A percentile compares a stretch with the other conserved stretches of the same genome.
These are phyloP conservation scores for Heliconius eleuchia DNA, from an alignment of 1,140 invertebrate genomes.

Conservation along the genomic window DNA sequence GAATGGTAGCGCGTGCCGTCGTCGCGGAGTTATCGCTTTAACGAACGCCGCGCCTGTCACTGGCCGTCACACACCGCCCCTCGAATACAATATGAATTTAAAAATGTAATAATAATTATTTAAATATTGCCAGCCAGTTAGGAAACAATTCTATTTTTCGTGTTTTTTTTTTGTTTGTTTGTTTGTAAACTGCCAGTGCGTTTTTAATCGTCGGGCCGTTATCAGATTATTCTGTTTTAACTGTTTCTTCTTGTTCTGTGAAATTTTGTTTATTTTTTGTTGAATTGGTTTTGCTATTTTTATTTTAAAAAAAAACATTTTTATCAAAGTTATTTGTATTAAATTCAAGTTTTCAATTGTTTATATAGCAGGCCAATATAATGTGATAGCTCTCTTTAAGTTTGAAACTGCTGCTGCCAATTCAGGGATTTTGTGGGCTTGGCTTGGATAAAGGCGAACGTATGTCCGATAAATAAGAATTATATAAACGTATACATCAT, in stretches of 20 bases:
- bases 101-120: slow-evolving; percentile 52
- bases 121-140: slow-evolving; percentile 33
- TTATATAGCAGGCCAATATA: not conserved
- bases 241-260: slow-evolving; percentile 17
- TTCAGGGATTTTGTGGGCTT: not conserved
- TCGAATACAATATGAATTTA: slow-evolving; percentile 51
- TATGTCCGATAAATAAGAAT: not conserved
- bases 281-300: not conserved
- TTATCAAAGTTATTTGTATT: too few relatives aligned
- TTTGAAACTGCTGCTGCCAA: slow-evolving; percentile 2
- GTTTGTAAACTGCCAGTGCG: slow-evolving; percentile 19
- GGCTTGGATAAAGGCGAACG: not conserved
- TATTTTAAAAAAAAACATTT: too few relatives aligned
- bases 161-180: slow-evolving; percentile 3
- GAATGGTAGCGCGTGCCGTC: slow-evolving; percentile 52
- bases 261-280: slow-evolving; percentile 14
- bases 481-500: not conserved
- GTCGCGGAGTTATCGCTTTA: slow-evolving; percentile 58
- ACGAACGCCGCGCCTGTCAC: slow-evolving; percentile 54
- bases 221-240: slow-evolving; percentile 33
- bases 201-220: slow-evolving; percentile 29
- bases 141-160: slow-evolving; percentile 23
- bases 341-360: too few relatives aligned
- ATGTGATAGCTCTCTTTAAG: not conserved
- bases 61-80: slow-evolving; percentile 50